Base-by-base conservation (phyloP, 1,140 invertebrate genomes). In the Drosophila teissieri region DNA sequence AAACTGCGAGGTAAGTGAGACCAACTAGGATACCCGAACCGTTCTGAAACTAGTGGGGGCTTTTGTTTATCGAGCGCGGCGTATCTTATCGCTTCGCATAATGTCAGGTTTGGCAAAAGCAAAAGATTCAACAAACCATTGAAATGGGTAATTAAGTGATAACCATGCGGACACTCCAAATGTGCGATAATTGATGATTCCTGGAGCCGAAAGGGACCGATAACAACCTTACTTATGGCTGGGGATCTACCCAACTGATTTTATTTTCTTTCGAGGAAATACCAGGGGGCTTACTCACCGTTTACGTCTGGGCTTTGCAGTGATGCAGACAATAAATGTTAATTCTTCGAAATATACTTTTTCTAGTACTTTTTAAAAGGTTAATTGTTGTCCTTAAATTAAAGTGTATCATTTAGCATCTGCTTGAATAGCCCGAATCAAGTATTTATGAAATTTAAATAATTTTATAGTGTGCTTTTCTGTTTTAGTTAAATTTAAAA, bases 1-100 rank as follows among this genome's bases (percentile, higher is more conserved):
- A 94, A 94, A 91, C 86, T 93, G 5, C 69, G 86, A 83, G 92
- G 92, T 93, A 91, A 36, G 80, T 73, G 27, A 24, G 40, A 19
- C 24, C 36, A 11, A 6, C n/a, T 24, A 31, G 45, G n/a, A 56
- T 31, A 12, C 11, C 17, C n/a, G 11, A 14, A 40, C 19, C 14
- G 36, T 36, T 22, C 36, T 40, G 39, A 27, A 40, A 27, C 24
- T 15, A 67, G 22, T 49, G n/a, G 10, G 15, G 17, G 17, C 11
- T 34, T 10, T 39, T 39, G 10, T 24, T 60, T 78, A 78, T 86
- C 82, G 55, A 14, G 14, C 24, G 14, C 3, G 14, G 14, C 24
- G 54, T 78, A 82, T 82, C 80, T 82, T 65, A 85, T 85, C 82
- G 44, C 14, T 17, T 42, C 40, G 40, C 17, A 61, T 46, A 79